Evolutionary conservation across 2,888 invertebrate species (phyloP), one percentile per base, ranked within the genome.

Genomic region (Ormyrus thymus): DNA sequence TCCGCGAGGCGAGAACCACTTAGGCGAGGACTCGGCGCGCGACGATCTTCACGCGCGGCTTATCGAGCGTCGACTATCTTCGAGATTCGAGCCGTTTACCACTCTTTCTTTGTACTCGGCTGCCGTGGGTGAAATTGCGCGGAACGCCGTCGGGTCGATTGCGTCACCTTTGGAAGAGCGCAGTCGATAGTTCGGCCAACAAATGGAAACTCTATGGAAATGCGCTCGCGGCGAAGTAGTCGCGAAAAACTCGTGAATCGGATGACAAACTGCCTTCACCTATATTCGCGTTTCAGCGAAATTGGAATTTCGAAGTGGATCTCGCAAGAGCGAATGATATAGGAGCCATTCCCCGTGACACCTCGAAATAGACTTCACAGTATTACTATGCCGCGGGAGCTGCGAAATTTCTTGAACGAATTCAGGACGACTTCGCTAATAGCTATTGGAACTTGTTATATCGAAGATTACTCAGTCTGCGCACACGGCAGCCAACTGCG

Each of bases 281-380:
- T 78, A 80, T 65, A 76, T 77, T 71, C 62, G 59, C 82, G 78
- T 82, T 83, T 83, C 81, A 82, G 81, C 79, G 84, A 85, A 87
- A 87, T 87, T 86, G 86, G 86, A 87, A 87, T 86, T 87, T 87
- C 83, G 86, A 85, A 86, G 85, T 86, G 85, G 84, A 84, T 84
- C 83, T 81, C 84, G 81, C 83, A 83, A 15, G 62, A 82, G 82
- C 83, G 85, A 85, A 86, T 87, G 87, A 86, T 87, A 86, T 87
- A 87, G 84, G 85, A 87, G 86, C 86, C 83, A 85, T 87, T 87
- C 82, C 85, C 84, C 85, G 83, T 86, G 87, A 87, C 87, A 87
- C 85, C 85, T 85, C 84, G 87, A 86, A 87, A 87, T 87, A 86
- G 85, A 87, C 86, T 87, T 86, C 80, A 59, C 83, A 79, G 83